phyloP scores from a whole-genome alignment of 2,888 invertebrate genomes.

The Lapara coniferarum region DNA sequence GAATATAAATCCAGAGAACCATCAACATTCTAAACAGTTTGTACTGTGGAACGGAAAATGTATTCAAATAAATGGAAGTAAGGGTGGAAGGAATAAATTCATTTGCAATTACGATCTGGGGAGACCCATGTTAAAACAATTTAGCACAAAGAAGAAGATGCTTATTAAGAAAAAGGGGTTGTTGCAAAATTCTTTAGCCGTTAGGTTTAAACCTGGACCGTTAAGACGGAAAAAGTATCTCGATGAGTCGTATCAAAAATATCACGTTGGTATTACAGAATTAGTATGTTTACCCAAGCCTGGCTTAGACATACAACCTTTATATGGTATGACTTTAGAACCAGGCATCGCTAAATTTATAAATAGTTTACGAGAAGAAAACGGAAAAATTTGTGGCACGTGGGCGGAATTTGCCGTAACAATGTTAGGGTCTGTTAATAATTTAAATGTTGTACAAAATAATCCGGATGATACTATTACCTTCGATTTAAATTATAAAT shows the following conservation, averaged over 20 bases:
- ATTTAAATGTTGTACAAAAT: slow-evolving; percentile 46
- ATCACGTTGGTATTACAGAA: slow-evolving; percentile 72
- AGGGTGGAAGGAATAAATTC: slow-evolving; percentile 66
- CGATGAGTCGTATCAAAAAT: slow-evolving; percentile 70
- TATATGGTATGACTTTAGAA: slow-evolving; percentile 73
- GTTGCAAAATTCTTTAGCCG: slow-evolving; percentile 58
- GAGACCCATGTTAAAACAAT: slow-evolving; percentile 42
- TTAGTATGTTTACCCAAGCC: slow-evolving; percentile 78
- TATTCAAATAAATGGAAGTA: slow-evolving; percentile 68
- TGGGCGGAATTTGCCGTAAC: slow-evolving; percentile 84
- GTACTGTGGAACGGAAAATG: slow-evolving; percentile 65
- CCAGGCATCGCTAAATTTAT: slow-evolving; percentile 69
- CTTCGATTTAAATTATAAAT: slow-evolving; percentile 84
- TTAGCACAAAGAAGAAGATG: slow-evolving; percentile 36
- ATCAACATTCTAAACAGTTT: slow-evolving; percentile 59
- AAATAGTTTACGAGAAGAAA: slow-evolving; percentile 59
- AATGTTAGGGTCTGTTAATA: slow-evolving; percentile 63
- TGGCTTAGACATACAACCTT: slow-evolving; percentile 74
- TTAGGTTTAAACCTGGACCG: slow-evolving; percentile 84
- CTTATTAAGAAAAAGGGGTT: slow-evolving; percentile 53
- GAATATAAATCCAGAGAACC: slow-evolving; percentile 67
- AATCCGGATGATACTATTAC: slow-evolving; percentile 62
- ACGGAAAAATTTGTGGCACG: slow-evolving; percentile 70
- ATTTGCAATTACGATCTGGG: slow-evolving; percentile 60
- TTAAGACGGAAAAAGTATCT: slow-evolving; percentile 75